phyloP scores from a whole-genome alignment of 1,140 invertebrate species.

The Chymomyza costata region DNA sequence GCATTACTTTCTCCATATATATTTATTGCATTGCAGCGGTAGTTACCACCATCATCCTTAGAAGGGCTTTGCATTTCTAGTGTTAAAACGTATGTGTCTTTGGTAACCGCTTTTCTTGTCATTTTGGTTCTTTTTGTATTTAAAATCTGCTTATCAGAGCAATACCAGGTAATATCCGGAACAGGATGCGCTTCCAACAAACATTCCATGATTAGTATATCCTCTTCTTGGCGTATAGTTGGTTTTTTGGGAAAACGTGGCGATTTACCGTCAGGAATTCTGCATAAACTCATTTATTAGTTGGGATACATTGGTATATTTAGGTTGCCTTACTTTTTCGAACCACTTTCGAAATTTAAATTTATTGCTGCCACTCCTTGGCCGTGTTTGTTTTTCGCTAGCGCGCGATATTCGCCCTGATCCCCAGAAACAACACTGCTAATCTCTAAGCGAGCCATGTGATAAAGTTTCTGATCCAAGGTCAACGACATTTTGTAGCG shows the following conservation, averaged over 20 bases:
- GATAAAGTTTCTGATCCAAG: constrained; percentile 91
- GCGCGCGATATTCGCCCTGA: constrained; percentile 94
- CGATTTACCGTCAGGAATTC: constrained; percentile 95
- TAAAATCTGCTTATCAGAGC: constrained; percentile 87
- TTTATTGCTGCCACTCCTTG: constrained; percentile 96
- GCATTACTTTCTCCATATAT: constrained; percentile 99
- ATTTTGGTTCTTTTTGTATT: constrained; percentile 90
- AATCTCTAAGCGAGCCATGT: constrained; percentile 91
- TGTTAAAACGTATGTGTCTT: constrained; percentile 92
- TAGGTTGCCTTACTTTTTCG: constrained; percentile 85
- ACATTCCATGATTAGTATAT: constrained; percentile 96
- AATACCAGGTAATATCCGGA: constrained; percentile 97
- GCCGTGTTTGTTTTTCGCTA: constrained; percentile 94
- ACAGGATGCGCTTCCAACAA: constrained; percentile 94
- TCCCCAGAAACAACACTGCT: constrained; percentile 88
- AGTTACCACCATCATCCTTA: constrained; percentile 96
- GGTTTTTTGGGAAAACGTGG: constrained; percentile 98
- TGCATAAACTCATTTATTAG: constrained; percentile 74
- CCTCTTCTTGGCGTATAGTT: constrained; percentile 95
- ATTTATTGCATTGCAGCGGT: constrained; percentile 99
- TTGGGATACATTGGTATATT: constrained; percentile 25
- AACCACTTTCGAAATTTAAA: constrained; percentile 94
- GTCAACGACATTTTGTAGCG: constrained; percentile 87
- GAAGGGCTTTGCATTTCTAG: constrained; percentile 96
- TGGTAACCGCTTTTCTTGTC: constrained; percentile 88